These are phyloP conservation scores for Porites rus DNA, from an alignment of 92 coral and sea anemone genomes.

Conservation along the genomic window DNA sequence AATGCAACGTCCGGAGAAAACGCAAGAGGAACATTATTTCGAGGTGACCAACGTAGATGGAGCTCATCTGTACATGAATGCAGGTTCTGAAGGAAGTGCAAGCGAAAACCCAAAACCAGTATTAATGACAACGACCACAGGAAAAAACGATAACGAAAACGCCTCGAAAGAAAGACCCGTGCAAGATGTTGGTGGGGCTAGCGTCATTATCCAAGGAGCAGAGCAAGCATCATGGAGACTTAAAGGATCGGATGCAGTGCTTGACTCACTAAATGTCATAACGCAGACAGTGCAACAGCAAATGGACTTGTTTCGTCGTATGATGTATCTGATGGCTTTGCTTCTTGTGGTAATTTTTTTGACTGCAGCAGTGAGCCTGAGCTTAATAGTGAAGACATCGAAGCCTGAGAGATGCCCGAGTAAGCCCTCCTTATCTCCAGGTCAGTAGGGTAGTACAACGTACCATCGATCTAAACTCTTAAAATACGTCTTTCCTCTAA, in stretches of 20 bases:
- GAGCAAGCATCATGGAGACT: not conserved
- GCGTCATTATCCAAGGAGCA: not conserved
- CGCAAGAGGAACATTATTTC: not conserved
- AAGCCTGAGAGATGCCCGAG: not conserved
- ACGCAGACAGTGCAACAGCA: conserved; percentile 1
- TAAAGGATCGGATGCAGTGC: not conserved
- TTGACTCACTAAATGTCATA: not conserved
- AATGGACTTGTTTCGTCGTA: not conserved
- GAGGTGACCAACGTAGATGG: not conserved
- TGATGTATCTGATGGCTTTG: conserved; percentile 1
- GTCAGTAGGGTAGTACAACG: not conserved
- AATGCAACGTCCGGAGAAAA: not conserved
- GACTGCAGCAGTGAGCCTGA: not conserved
- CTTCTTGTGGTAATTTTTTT: not conserved
- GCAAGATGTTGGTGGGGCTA: not conserved
- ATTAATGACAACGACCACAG: not conserved
- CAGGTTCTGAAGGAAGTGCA: not conserved
- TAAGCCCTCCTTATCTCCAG: conserved; percentile 9
- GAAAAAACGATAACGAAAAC: not conserved
- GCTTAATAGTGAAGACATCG: not conserved
- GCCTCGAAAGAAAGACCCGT: too few relatives aligned
- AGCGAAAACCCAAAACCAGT: not conserved
- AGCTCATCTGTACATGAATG: not conserved
- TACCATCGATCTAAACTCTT: too few relatives aligned
- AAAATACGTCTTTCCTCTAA: too few relatives aligned